Base-by-base conservation (phyloP, 2,888 invertebrate genomes). In the Slavum lentiscoides region DNA sequence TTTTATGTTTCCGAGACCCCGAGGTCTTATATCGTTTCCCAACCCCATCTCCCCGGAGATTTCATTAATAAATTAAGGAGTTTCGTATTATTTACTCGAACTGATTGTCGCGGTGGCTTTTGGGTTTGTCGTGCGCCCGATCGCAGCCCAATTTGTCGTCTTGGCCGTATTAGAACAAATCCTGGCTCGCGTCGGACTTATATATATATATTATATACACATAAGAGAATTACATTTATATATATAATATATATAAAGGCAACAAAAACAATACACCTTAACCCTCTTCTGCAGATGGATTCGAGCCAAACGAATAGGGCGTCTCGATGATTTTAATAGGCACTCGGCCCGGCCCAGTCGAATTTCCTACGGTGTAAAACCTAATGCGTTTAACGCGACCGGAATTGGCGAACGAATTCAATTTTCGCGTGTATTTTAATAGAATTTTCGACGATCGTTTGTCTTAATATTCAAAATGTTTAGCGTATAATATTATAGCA, bases 21-120 rank as follows among this genome's bases (percentile, higher is more conserved):
- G 2, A 49, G 1, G 49, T 30, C 30, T 30, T 30, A 11, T 11
- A 49, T 23, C 30, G 58, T 21, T 43, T 73, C 59, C 21, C 13
- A 39, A 37, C 59, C 21, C 13, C 23, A 6, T 30, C 2, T 23
- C 43, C 15, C 21, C 43, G 43, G 9, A 66, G 39, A 66, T 76
- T 68, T 67, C 59, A 68, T 76, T 68, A 76, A 76, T 76, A 76
- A 76, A 76, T 76, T 59, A 76, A 67, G 30, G 43, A 43, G 58
- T 59, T 76, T n/a, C 39, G 61, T 30, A 30, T 68, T 76, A 68
- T 76, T 76, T 76, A 59, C 75, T 49, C 67, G 75, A 68, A 68
- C 68, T 59, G 75, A 76, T 68, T 58, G 58, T 68, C 74, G 43
- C 74, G 43, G 66, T 59, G 75, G 75, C 58, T 67, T 59, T 68